Evolutionary conservation across 2,888 invertebrate genomes (phyloP), one percentile per base, ranked within the genome.

Genomic region (Cheilosia soror): DNA sequence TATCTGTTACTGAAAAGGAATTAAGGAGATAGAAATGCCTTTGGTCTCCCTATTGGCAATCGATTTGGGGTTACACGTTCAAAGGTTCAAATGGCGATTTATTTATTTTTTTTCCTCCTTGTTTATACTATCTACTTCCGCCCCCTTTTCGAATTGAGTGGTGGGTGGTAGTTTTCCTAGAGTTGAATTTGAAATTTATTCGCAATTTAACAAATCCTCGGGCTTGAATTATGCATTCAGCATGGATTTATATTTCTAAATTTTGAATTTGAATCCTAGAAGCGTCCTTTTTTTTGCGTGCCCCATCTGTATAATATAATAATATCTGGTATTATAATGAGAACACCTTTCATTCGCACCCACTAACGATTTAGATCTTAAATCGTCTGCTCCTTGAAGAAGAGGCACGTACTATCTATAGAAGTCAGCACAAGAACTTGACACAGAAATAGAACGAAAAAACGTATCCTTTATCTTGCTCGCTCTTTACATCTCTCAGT

Each of bases 121-220:
- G 49, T 58, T 49, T 55, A 37, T 65, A 33, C 49, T n/a, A 42
- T 31, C 20, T 37, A 4, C 29, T 20, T 25, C 4, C 51, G 27
- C 27, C 29, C 31, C 33, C 5, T 47, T n/a, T 40, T 13, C 5
- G 27, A n/a, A 5, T 13, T 6, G 29, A 13, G 20, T 20, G 27
- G n/a, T 1, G 51, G 27, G n/a, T 1, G 51, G 11, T 13, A 63
- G 31, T 62, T 58, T 58, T 31, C 5, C 63, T 7, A n/a, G 20
- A 47, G 31, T 40, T 40, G 42, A 33, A 55, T 58, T 44, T 6
- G 69, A 51, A 79, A 79, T 79, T 72, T 79, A 79, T 79, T 79
- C 72, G 51, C 65, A 79, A 72, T 72, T 72, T 79, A 72, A 72
- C 72, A 65, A 79, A 79, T 79, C 79, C 78, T 44, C 72, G 15